A percentile compares a stretch with the other conserved stretches of the same genome.
phyloP scores from a whole-genome alignment of 2,888 invertebrate species.

The Amaurobius ferox region DNA sequence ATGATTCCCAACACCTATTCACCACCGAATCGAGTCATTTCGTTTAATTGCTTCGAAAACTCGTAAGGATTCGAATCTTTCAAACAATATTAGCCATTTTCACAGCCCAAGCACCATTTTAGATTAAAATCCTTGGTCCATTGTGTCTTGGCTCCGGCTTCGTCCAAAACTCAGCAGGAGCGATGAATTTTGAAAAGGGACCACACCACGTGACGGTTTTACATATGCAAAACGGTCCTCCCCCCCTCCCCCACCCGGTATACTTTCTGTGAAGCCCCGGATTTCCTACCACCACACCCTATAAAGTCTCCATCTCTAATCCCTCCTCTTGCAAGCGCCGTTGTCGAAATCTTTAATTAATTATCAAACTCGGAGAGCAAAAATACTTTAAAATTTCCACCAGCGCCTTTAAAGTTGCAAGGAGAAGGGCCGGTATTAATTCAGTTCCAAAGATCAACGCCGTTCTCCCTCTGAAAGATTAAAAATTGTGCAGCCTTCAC shows the following conservation, averaged over 20 bases:
- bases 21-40: conserved; percentile 49
- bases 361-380: conserved; percentile 50
- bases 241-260: conserved; percentile 21
- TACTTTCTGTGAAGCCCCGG: conserved; percentile 27
- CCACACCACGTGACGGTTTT: conserved; percentile 36
- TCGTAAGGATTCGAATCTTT: conserved; percentile 64
- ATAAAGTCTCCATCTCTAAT: conserved; percentile 28
- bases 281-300: conserved; percentile 28
- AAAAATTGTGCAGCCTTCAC: conserved; percentile 40
- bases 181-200: conserved; percentile 24
- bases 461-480: conserved; percentile 32
- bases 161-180: conserved; percentile 44
- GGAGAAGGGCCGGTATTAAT: conserved; percentile 10
- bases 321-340: conserved; percentile 39
- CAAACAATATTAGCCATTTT: conserved; percentile 71
- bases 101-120: conserved; percentile 34
- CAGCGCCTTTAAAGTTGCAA: conserved; percentile 31
- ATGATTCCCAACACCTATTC: conserved; percentile 42
- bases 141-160: conserved; percentile 7
- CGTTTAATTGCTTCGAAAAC: conserved; percentile 70
- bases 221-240: conserved; percentile 68
- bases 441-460: conserved; percentile 36
- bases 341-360: conserved; percentile 68
- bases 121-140: conserved; percentile 56
- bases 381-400: conserved; percentile 56